Percentiles rank a stretch among this genome's conserved stretches.
These are phyloP conservation scores for Trachops cirrhosus DNA, from an alignment of 2,797 vertebrate genomes.

Conservation along the genomic window DNA sequence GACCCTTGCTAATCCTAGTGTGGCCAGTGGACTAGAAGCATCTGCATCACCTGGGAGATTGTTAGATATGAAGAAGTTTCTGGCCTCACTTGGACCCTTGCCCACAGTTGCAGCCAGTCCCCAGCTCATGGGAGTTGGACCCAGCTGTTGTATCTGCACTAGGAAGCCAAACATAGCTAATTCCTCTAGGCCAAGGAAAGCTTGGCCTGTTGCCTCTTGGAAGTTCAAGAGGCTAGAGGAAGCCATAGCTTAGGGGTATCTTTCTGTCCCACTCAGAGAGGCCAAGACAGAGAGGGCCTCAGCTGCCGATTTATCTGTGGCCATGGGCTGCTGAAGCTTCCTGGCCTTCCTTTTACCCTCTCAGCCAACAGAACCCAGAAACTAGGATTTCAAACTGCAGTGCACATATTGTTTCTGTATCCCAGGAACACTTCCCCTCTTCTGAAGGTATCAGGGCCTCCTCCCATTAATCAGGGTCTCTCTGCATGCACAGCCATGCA, in stretches of 20 bases:
- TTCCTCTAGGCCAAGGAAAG: constrained; percentile 33
- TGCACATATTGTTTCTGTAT: not conserved
- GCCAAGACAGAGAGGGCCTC: not conserved
- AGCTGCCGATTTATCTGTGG: not conserved
- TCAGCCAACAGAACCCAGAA: not conserved
- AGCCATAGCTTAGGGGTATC: not conserved
- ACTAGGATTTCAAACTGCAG: constrained; percentile 1
- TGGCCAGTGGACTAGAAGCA: not conserved
- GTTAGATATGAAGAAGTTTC: not conserved
- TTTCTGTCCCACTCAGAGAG: not conserved
- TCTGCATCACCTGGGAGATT: not conserved
- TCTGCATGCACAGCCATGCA: not conserved
- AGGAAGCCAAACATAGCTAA: constrained; percentile 28
- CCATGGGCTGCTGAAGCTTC: not conserved
- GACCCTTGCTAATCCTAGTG: not conserved
- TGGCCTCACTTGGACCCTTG: not conserved
- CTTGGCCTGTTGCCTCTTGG: constrained; percentile 16
- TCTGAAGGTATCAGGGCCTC: not conserved
- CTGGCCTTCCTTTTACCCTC: not conserved
- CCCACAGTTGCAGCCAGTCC: not conserved
- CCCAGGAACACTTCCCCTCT: not conserved
- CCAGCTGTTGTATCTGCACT: constrained; percentile 39
- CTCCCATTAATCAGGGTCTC: not conserved
- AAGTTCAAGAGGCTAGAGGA: constrained; percentile 49
- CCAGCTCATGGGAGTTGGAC: not conserved